A percentile compares a stretch with the other conserved stretches of the same genome.
Conservation (phyloP, 1,140 invertebrate genomes). For the Drosophila pruinosa region DNA sequence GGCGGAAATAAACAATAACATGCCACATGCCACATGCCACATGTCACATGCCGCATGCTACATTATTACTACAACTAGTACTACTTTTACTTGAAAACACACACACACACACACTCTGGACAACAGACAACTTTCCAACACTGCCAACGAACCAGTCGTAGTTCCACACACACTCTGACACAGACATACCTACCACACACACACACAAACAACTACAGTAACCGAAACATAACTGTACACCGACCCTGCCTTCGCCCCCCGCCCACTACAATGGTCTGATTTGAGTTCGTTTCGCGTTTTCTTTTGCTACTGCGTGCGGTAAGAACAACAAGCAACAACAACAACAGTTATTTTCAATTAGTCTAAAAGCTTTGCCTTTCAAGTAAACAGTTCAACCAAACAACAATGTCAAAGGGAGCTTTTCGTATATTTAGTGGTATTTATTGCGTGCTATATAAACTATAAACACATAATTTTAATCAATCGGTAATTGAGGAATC, state of each 20-base stretch:
- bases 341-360: constrained; percentile 21
- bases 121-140: constrained; percentile 33
- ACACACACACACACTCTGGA: not conserved
- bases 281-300: constrained; percentile 22
- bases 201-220: constrained; percentile 1
- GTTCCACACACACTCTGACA: constrained; percentile 25
- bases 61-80: constrained; percentile 19
- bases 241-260: not conserved
- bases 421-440: constrained; percentile 31
- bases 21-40: constrained; percentile 7
- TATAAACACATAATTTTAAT: constrained; percentile 1
- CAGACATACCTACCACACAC: constrained; percentile 21
- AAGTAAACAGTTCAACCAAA: not conserved
- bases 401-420: constrained; percentile 1
- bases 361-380: constrained; percentile 38
- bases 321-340: constrained; percentile 27
- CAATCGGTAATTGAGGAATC: constrained; percentile 28
- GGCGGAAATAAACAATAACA: constrained; percentile 9
- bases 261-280: not conserved
- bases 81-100: constrained; percentile 45
- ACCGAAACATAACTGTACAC: constrained; percentile 4
- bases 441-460: constrained; percentile 32
- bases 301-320: constrained; percentile 43
- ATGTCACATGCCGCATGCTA: constrained; percentile 20
- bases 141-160: constrained; percentile 38